Conservation (phyloP, 2,797 vertebrate species). For the Trachops cirrhosus region DNA sequence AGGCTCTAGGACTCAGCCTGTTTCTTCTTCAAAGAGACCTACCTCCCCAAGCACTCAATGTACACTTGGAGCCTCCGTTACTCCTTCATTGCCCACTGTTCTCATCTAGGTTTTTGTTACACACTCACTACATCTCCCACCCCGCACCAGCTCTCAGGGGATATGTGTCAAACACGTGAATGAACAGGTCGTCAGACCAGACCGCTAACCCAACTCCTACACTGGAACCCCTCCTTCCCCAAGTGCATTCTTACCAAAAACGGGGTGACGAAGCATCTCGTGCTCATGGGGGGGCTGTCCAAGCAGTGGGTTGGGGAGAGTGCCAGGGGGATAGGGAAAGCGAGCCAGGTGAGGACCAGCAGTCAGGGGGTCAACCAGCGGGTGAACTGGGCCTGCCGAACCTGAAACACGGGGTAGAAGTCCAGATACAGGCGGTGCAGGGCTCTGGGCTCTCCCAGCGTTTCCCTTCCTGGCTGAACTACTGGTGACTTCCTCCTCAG, state of each 20-base stretch:
- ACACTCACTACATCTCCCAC: accelerated
- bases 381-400: slow-evolving; percentile 92
- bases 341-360: slow-evolving; percentile 97
- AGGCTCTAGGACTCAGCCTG: background rate
- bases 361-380: slow-evolving; percentile 93
- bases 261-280: slow-evolving; percentile 98
- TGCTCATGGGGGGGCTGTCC: slow-evolving; percentile 96
- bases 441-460: accelerated
- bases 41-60: background rate
- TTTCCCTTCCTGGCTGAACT: background rate
- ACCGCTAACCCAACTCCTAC: background rate
- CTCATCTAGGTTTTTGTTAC: background rate
- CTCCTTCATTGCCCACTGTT: background rate
- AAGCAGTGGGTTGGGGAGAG: slow-evolving; percentile 96
- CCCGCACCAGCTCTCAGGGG: background rate
- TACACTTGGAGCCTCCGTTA: accelerated
- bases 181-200: accelerated
- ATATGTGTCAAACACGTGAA: accelerated
- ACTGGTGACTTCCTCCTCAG: background rate
- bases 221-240: background rate
- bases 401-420: slow-evolving; percentile 82
- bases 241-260: slow-evolving; percentile 89
- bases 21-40: background rate
- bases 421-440: accelerated
- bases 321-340: slow-evolving; percentile 97